A percentile compares a stretch with the other conserved stretches of the same genome.
phyloP scores from a whole-genome alignment of 2,888 invertebrate genomes.

The Leucophenga maculata region DNA sequence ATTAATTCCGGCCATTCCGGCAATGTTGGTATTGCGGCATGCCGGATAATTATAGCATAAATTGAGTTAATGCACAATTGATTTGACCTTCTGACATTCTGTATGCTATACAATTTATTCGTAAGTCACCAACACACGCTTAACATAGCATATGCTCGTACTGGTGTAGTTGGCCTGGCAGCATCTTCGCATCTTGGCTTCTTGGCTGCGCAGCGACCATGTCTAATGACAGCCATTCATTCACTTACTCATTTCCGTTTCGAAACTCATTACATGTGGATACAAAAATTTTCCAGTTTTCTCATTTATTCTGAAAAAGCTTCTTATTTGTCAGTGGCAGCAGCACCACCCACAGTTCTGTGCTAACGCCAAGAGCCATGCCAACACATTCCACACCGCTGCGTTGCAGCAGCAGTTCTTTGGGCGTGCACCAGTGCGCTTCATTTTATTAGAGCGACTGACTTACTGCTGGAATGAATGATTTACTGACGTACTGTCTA shows the following conservation, averaged over 20 bases:
- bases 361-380: background rate
- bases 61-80: conserved; percentile 54
- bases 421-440: background rate
- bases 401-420: background rate
- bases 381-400: background rate
- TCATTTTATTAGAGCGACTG: background rate
- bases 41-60: conserved; percentile 55
- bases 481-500: background rate
- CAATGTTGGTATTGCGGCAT: too few species aligned
- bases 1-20: too few species aligned
- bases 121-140: too few species aligned
- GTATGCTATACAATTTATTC: background rate
- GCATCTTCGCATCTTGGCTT: background rate
- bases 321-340: background rate
- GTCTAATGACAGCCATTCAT: conserved; percentile 56
- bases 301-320: conserved; percentile 18
- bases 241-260: conserved; percentile 24
- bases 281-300: conserved; percentile 23
- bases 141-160: too few species aligned
- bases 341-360: background rate
- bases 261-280: conserved; percentile 21
- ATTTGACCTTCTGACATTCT: conserved; percentile 34
- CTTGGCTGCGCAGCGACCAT: conserved; percentile 44
- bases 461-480: background rate
- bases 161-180: too few species aligned